Percentiles rank a stretch among this genome's conserved stretches.
Conservation (phyloP, 2,888 invertebrate genomes). For the Apomyelois bistriatella region DNA sequence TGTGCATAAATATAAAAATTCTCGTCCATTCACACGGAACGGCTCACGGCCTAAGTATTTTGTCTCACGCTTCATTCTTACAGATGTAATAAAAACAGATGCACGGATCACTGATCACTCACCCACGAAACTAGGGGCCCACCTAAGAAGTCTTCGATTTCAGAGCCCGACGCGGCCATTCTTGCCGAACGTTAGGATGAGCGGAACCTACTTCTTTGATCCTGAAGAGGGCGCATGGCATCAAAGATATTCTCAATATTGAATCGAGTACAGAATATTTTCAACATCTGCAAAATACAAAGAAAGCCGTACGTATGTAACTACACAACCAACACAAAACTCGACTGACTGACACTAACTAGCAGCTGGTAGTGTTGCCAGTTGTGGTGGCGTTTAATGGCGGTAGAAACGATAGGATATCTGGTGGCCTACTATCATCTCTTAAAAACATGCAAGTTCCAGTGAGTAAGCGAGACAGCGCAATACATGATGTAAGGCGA, state of each 20-base stretch:
- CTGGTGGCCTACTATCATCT: no score
- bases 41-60: conserved; percentile 44
- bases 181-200: conserved; percentile 63
- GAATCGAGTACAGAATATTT: conserved; percentile 38
- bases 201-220: conserved; percentile 50
- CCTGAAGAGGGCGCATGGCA: conserved; percentile 57
- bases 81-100: conserved; percentile 47
- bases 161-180: conserved; percentile 83
- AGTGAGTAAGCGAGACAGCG: no score
- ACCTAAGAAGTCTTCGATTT: conserved; percentile 90
- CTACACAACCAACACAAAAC: conserved; percentile 8
- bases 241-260: conserved; percentile 42
- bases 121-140: conserved; percentile 94
- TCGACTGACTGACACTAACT: conserved; percentile 3
- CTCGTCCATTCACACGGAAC: conserved; percentile 51
- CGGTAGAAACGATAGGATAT: no score
- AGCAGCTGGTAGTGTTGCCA: not conserved
- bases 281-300: conserved; percentile 59
- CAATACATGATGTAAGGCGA: no score
- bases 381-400: no score
- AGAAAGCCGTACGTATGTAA: conserved; percentile 24
- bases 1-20: conserved; percentile 11
- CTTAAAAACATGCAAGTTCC: no score
- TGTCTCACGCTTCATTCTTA: conserved; percentile 57
- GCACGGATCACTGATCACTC: conserved; percentile 75